Evolutionary conservation across 1,140 invertebrate genomes (phyloP).

Genomic region (Danaus plexippus): DNA sequence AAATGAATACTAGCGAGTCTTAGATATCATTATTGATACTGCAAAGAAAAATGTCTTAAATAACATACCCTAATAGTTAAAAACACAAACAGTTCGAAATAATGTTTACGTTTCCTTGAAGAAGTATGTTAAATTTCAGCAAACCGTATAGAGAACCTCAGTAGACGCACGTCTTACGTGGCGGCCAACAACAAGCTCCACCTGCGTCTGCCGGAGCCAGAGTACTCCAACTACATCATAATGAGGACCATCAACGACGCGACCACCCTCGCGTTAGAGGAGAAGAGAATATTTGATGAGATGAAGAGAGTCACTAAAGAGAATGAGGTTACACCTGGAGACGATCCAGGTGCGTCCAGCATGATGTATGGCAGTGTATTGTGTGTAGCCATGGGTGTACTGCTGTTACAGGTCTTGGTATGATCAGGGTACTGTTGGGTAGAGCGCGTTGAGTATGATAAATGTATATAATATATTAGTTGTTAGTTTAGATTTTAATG

Average conservation of each 20-base stretch:
- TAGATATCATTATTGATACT: background rate
- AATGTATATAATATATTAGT: no score
- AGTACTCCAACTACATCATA: slow-evolving; percentile 72
- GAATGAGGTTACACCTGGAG: slow-evolving; percentile 38
- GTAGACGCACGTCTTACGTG: slow-evolving; percentile 40
- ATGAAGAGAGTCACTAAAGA: slow-evolving; percentile 48
- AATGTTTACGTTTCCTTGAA: background rate
- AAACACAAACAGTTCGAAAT: no score
- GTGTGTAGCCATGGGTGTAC: slow-evolving; percentile 4
- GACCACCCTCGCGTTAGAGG: slow-evolving; percentile 70
- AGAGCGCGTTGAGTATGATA: no score
- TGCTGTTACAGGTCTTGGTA: background rate
- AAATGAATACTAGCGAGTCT: no score
- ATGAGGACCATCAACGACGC: slow-evolving; percentile 77
- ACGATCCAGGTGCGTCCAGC: slow-evolving; percentile 17
- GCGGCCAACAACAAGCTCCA: slow-evolving; percentile 43
- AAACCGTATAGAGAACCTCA: slow-evolving; percentile 35
- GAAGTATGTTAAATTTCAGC: slow-evolving; percentile 28
- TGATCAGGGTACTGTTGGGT: no score
- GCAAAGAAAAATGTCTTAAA: background rate
- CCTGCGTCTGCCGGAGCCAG: slow-evolving; percentile 49
- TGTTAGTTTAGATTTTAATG: no score
- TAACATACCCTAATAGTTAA: background rate
- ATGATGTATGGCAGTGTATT: slow-evolving; percentile 8
- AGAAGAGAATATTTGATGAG: slow-evolving; percentile 66